phyloP scores from a whole-genome alignment of 2,888 invertebrate species.

The Podotricha telesiphe region DNA sequence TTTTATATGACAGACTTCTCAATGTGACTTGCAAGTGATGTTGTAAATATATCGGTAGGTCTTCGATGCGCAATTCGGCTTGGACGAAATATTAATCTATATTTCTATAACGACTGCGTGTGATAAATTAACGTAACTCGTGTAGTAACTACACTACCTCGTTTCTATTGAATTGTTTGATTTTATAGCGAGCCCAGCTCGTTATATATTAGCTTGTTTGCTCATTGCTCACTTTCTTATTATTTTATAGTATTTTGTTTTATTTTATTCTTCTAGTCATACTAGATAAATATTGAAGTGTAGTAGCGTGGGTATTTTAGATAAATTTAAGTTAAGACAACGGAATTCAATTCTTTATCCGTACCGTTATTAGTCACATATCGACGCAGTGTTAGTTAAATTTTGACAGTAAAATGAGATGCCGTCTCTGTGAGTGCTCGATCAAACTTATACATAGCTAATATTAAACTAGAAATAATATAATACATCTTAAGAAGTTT shows the following conservation, averaged over 20 bases:
- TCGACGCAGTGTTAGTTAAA: slow-evolving; percentile 61
- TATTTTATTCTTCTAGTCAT: slow-evolving; percentile 66
- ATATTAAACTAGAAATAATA: too few relatives aligned
- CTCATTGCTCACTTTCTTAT: slow-evolving; percentile 70
- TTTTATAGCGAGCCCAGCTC: slow-evolving; percentile 75
- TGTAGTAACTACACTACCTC: slow-evolving; percentile 82
- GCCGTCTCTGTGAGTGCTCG: slow-evolving; percentile 52
- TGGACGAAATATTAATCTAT: slow-evolving; percentile 56
- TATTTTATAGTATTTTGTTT: slow-evolving; percentile 60
- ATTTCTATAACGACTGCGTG: slow-evolving; percentile 57
- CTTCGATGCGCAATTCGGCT: slow-evolving; percentile 51
- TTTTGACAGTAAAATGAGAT: slow-evolving; percentile 49
- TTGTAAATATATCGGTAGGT: slow-evolving; percentile 71
- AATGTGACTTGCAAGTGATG: slow-evolving; percentile 81
- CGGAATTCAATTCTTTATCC: slow-evolving; percentile 61
- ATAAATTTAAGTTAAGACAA: slow-evolving; percentile 54
- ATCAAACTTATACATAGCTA: slow-evolving; percentile 14
- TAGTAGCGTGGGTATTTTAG: slow-evolving; percentile 55
- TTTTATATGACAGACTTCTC: slow-evolving; percentile 79
- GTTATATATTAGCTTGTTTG: slow-evolving; percentile 58
- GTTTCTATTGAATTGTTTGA: slow-evolving; percentile 64
- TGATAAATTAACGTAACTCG: slow-evolving; percentile 68
- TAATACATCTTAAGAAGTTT: slow-evolving; percentile 5
- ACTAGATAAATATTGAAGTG: slow-evolving; percentile 60
- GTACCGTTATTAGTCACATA: slow-evolving; percentile 69